Evolutionary conservation across 1,140 invertebrate species (phyloP), one percentile per base, ranked within the genome.

Genomic region (Temnothorax nylanderi): DNA sequence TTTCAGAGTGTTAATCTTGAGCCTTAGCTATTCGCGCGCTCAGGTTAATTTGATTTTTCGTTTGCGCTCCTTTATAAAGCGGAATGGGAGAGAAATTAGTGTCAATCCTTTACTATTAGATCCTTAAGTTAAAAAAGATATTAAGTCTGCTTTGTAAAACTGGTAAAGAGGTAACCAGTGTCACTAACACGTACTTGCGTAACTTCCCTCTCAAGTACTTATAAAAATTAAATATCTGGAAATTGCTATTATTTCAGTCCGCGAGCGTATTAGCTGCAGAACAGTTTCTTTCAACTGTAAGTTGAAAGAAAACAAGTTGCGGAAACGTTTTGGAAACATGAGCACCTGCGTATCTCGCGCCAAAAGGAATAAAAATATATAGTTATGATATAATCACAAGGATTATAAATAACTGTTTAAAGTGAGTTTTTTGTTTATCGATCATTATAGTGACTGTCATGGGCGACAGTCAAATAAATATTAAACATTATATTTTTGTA

Each of bases 21-120:
- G n/a, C 49, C 13, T 37, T 47, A n/a, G 32, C 58, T n/a, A 65
- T 37, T 78, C 77, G 21, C 32, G 41, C 58, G 37, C 37, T 6
- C 26, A 44, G n/a, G 47, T 56, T 81, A 81, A 81, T 81, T 81
- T 71, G n/a, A 71, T 44, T 69, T 71, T 71, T 54, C 47, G 41
- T 69, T 69, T 41, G 34, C 11, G 8, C 34, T 54, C 49, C 21
- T n/a, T n/a, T 64, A 0, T 49, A 21, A 65, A 78, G 32, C 49
- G n/a, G 2, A 47, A 47, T 8, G n/a, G 32, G 37, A 64, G n/a
- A 21, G 58, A 65, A 65, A 51, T 18, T 10, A 49, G 11, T n/a
- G 3, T n/a, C 58, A 65, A 64, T 49, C 58, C 47, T 65, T n/a
- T 49, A 34, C 41, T 62, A 41, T 47, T 49, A 64, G 18, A 78